These are phyloP conservation scores for Schizopygopsis pylzovi DNA, from an alignment of 2,797 vertebrate species.

Conservation along the genomic window DNA sequence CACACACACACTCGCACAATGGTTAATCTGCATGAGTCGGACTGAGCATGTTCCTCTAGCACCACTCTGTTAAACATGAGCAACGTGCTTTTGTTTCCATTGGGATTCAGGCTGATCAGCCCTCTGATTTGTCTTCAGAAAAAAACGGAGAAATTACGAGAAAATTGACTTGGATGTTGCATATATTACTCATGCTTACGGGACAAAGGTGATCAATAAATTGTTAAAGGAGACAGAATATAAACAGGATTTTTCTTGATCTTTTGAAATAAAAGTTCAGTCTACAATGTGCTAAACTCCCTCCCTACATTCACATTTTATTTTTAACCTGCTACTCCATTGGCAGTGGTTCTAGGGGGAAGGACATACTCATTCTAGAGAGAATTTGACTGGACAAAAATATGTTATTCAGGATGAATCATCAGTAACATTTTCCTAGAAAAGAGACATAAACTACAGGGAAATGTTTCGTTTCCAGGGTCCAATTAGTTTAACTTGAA, in stretches of 20 bases:
- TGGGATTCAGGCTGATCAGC: not conserved
- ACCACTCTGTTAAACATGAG: constrained; percentile 29
- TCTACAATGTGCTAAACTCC: not conserved
- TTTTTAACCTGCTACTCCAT: not conserved
- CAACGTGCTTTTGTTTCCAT: constrained; percentile 12
- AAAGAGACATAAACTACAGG: not conserved
- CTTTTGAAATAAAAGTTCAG: not conserved
- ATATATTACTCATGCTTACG: not conserved
- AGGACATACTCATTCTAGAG: not conserved
- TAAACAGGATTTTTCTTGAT: not conserved
- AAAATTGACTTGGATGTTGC: constrained; percentile 6
- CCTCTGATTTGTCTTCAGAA: not conserved
- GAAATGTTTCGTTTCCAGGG: too few relatives aligned
- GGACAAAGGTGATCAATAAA: constrained; percentile 32
- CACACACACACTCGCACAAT: not conserved
- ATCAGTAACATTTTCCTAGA: not conserved
- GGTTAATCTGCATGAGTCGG: constrained; percentile 14
- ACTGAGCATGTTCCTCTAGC: constrained; percentile 12
- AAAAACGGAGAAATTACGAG: not conserved
- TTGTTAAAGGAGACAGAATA: not conserved
- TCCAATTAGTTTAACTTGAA: too few relatives aligned
- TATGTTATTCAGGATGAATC: not conserved
- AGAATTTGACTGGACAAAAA: not conserved
- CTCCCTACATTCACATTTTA: not conserved
- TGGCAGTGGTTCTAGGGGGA: not conserved